Percentiles rank a stretch among this genome's conserved stretches.
Evolutionary conservation across 2,113 vertebrate species (phyloP).

Genomic region (Copsychus sechellarum): DNA sequence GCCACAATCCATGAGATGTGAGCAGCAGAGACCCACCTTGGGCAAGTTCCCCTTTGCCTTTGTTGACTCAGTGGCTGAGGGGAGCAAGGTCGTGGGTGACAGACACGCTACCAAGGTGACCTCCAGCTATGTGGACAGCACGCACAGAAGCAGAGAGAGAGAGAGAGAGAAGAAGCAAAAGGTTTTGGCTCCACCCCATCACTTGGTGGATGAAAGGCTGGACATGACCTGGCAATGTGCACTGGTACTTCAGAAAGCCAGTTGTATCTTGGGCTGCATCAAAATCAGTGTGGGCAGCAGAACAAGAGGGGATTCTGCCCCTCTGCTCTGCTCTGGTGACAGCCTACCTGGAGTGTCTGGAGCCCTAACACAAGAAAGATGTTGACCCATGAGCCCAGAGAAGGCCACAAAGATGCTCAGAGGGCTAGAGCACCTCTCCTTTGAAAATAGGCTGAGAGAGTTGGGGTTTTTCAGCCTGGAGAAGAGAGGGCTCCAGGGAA

Average conservation of each 20-base stretch:
- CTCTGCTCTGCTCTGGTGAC: neutral
- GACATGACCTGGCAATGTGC: neutral
- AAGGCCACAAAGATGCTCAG: neutral
- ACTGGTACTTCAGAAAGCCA: neutral
- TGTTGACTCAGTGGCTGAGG: neutral
- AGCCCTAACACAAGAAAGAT: neutral
- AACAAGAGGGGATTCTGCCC: neutral
- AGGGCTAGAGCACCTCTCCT: neutral
- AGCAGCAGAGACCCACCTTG: neutral
- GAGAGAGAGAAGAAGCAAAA: neutral
- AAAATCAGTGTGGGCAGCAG: neutral
- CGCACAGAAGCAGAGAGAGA: neutral
- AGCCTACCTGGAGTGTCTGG: neutral
- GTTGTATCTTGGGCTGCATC: neutral
- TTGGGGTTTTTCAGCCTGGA: neutral
- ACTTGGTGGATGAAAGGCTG: neutral
- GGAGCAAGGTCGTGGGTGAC: neutral
- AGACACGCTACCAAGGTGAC: fast-evolving
- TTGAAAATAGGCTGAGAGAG: neutral
- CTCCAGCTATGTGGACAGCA: fast-evolving
- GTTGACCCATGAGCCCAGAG: neutral
- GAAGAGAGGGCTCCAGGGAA: neutral
- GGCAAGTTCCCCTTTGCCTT: neutral
- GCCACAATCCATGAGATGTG: fast-evolving
- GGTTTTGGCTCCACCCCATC: neutral